phyloP scores from a whole-genome alignment of 2,113 vertebrate species.

The Synodontis membranacea region DNA sequence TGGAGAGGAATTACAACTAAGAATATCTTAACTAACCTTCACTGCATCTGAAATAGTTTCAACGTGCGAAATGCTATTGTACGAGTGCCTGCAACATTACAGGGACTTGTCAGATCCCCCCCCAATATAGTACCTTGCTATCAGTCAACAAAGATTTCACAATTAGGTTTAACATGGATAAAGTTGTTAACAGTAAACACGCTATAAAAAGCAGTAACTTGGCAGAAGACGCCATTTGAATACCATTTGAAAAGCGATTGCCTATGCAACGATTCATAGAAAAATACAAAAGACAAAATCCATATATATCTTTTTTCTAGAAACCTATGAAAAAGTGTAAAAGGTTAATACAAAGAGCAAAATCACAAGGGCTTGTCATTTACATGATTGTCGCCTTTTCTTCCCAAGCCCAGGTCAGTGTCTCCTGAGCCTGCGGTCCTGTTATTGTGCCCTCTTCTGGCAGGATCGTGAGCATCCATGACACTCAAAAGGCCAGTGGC shows the following conservation, averaged over 20 bases:
- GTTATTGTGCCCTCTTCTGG: constrained; percentile 38
- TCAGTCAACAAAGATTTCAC: neutral
- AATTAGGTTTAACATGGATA: neutral
- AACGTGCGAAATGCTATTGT: neutral
- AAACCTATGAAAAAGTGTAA: constrained; percentile 31
- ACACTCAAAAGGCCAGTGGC: neutral
- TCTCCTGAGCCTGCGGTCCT: constrained; percentile 13
- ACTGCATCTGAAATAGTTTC: neutral
- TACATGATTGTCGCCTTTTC: constrained; percentile 40
- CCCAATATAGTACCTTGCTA: neutral
- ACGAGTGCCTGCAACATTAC: neutral
- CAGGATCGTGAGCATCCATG: constrained; percentile 1
- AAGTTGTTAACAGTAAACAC: neutral
- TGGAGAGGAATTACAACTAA: neutral
- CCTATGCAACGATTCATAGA: constrained; percentile 16
- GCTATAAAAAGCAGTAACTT: constrained; percentile 26
- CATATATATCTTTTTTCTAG: constrained; percentile 34
- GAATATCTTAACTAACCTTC: neutral
- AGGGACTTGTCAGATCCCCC: neutral
- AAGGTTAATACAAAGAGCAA: constrained; percentile 27
- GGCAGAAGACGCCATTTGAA: neutral
- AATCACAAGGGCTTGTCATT: constrained; percentile 42
- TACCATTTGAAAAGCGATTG: constrained; percentile 5
- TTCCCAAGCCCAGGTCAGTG: constrained; percentile 4
- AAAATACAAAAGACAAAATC: constrained; percentile 24